These are phyloP conservation scores for Pygocentrus nattereri DNA, from an alignment of 2,797 vertebrate genomes.

Conservation along the genomic window DNA sequence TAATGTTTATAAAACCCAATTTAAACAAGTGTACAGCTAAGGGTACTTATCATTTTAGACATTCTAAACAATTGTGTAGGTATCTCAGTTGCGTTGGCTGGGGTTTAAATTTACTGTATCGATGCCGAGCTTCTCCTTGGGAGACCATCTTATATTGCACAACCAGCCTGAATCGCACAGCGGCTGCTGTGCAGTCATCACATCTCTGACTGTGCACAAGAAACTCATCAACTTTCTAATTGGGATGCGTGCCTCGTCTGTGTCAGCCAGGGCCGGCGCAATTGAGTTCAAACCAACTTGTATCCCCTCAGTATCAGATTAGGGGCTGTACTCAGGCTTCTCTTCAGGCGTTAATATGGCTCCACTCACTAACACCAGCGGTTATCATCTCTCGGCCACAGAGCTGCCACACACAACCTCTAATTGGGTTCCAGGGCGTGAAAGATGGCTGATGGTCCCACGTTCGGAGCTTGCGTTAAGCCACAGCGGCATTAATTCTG, in stretches of 20 bases:
- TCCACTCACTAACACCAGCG: conserved; percentile 5
- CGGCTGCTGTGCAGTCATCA: not conserved
- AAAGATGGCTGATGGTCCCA: conserved; percentile 12
- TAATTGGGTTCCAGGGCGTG: conserved; percentile 33
- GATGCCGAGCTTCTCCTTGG: not conserved
- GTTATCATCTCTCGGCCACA: conserved; percentile 38
- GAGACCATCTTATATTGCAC: not conserved
- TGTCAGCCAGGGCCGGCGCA: conserved; percentile 23
- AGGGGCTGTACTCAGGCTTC: conserved; percentile 24
- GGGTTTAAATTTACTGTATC: not conserved
- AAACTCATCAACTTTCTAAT: conserved; percentile 24
- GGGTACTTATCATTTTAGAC: too few species aligned
- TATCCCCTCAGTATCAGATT: conserved; percentile 26
- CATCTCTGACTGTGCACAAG: conserved; percentile 6
- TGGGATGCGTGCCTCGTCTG: conserved; percentile 25
- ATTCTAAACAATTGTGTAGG: too few species aligned
- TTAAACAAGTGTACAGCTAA: too few species aligned
- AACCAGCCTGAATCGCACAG: too few species aligned
- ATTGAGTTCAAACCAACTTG: conserved; percentile 31
- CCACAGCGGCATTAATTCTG: conserved; percentile 25
- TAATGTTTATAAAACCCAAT: too few species aligned
- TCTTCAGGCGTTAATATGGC: conserved; percentile 42
- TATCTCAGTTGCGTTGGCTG: not conserved
- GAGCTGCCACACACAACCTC: conserved; percentile 18
- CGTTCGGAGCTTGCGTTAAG: conserved; percentile 15